These are phyloP conservation scores for Micoletzkya japonica DNA, from an alignment of 2,888 invertebrate species.

Conservation along the genomic window DNA sequence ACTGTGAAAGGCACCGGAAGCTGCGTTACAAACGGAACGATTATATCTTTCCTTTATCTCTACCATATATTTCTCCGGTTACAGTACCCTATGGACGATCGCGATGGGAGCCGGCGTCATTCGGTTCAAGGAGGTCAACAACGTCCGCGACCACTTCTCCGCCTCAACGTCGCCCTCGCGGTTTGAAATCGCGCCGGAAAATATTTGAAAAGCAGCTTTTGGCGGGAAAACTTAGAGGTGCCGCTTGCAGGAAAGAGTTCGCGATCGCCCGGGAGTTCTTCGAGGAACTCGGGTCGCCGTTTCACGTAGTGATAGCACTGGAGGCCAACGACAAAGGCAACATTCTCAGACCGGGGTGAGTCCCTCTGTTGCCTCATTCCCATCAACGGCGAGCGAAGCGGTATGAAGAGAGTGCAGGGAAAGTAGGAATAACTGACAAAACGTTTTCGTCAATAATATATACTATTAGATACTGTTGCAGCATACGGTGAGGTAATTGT, in stretches of 20 bases:
- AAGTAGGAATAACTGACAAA: too few species aligned
- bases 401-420: too few species aligned
- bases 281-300: constrained; percentile 58
- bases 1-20: too few species aligned
- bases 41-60: too few species aligned
- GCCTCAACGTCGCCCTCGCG: constrained; percentile 25
- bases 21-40: too few species aligned
- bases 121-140: constrained; percentile 61
- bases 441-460: too few species aligned
- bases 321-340: constrained; percentile 57
- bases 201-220: neutral
- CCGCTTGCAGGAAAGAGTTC: constrained; percentile 42
- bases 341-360: constrained; percentile 54
- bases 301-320: constrained; percentile 62
- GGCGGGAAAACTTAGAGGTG: neutral
- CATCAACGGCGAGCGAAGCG: too few species aligned
- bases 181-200: neutral
- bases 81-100: constrained; percentile 49
- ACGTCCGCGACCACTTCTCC: constrained; percentile 60
- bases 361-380: neutral
- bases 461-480: too few species aligned
- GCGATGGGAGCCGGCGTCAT: constrained; percentile 49
- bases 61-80: too few species aligned
- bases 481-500: too few species aligned
- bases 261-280: constrained; percentile 60